These are phyloP conservation scores for Venusia cambrica DNA, from an alignment of 2,888 invertebrate species.

Conservation along the genomic window DNA sequence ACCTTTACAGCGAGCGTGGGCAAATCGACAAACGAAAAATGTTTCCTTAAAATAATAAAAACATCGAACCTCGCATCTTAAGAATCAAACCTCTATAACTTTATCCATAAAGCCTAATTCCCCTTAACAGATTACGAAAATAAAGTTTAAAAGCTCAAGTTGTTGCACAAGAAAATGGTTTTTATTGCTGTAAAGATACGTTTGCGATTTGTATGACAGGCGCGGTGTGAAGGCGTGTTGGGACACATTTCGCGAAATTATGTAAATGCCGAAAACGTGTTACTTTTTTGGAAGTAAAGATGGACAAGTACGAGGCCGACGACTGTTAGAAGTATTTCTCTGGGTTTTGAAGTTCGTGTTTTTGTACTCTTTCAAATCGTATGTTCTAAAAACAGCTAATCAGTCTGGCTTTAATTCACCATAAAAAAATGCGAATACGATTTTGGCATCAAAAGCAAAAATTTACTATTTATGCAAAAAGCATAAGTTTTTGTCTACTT, in stretches of 20 bases:
- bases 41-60: slow-evolving; percentile 8
- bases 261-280: slow-evolving; percentile 13
- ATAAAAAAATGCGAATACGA: too few species aligned
- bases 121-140: slow-evolving; percentile 6
- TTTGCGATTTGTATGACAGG: slow-evolving; percentile 5
- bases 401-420: too few species aligned
- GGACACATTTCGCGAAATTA: slow-evolving; percentile 13
- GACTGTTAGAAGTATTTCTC: too few species aligned
- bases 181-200: slow-evolving; percentile 3
- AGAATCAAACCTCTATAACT: slow-evolving; percentile 7
- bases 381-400: too few species aligned
- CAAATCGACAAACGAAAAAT: slow-evolving; percentile 8
- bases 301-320: too few species aligned
- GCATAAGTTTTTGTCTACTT: too few species aligned
- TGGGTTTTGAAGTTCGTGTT: too few species aligned
- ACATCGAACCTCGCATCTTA: slow-evolving; percentile 10
- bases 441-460: too few species aligned
- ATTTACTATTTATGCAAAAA: too few species aligned
- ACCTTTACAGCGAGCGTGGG: slow-evolving; percentile 14
- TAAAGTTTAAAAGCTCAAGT: slow-evolving; percentile 12
- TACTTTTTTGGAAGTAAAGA: slow-evolving; percentile 3
- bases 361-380: too few species aligned
- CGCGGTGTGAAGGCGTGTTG: slow-evolving; percentile 14
- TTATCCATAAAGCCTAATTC: slow-evolving; percentile 9
- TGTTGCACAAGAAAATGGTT: slow-evolving; percentile 8